Evolutionary conservation across 2,113 vertebrate genomes (phyloP), one percentile per base, ranked within the genome.

Genomic region (Tetraodon nigroviridis): DNA sequence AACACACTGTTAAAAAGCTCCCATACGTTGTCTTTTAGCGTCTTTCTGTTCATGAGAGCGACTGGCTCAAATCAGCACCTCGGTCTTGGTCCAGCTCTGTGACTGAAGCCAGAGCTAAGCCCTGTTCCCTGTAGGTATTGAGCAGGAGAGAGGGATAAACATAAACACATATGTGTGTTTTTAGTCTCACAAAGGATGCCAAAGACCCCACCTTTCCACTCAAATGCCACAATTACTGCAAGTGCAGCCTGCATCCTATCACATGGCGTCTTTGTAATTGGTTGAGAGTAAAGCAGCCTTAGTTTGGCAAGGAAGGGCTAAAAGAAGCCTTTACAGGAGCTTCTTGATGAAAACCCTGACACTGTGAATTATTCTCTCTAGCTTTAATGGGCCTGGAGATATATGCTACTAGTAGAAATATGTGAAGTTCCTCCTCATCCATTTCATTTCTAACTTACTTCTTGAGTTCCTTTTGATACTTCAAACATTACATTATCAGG

Each of bases 221-320:
- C 73, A 83, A 87, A 81, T 71, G 76, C 62, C 74, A 82, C 81
- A 89, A 87, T 90, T 87, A 89, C 72, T 76, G 61, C 59, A 79
- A 81, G 74, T 73, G 74, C 64, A 76, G 86, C 80, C 87, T 89
- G 86, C 78, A 74, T 84, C 80, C 72, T 68, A 76, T 90, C 88
- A 89, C 80, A 63, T 11, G 41, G 48, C 76, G 59, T 45, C 20
- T 81, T 71, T 69, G 78, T 84, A 79, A 86, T 84, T 82, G 58
- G 65, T 58, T 46, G 47, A 54, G 78, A 83, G 79, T 61, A 73
- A 73, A 47, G 40, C 62, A 72, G 64, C 32, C 74, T 61, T 69
- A 75, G 61, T 66, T 74, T 37, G 14, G 58, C 62, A 61, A 80
- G 60, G 29, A 69, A 63, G 56, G 69, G 71, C 61, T 1, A 27